Conservation (phyloP, 2,888 invertebrate species). For the Microchrysa polita region DNA sequence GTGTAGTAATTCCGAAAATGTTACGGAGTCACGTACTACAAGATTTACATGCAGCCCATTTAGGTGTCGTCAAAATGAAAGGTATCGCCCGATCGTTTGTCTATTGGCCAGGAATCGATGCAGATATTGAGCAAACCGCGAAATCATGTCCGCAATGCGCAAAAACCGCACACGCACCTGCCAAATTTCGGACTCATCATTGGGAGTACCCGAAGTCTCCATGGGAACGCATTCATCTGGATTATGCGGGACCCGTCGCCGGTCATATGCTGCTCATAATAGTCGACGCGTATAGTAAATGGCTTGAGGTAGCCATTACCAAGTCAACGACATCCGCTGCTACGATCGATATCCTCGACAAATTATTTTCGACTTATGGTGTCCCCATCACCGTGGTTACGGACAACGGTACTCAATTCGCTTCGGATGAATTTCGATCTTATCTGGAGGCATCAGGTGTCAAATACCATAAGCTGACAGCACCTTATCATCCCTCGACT, state of each 20-base stretch:
- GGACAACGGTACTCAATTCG: constrained; percentile 48
- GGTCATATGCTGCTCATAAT: too few relatives aligned
- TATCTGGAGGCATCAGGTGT: constrained; percentile 42
- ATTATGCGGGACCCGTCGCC: neutral
- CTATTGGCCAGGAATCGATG: constrained; percentile 41
- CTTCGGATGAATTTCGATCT: constrained; percentile 35
- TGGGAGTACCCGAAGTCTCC: constrained; percentile 43
- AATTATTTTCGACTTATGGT: constrained; percentile 47
- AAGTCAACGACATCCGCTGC: neutral
- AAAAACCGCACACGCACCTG: constrained; percentile 21
- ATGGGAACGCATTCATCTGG: neutral
- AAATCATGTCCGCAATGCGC: constrained; percentile 24
- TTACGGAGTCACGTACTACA: constrained; percentile 25
- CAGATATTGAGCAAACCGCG: constrained; percentile 33
- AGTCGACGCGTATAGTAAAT: too few relatives aligned
- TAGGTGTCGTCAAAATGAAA: constrained; percentile 47
- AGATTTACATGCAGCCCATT: constrained; percentile 45
- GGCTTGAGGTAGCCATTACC: too few relatives aligned
- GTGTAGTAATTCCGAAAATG: too few relatives aligned
- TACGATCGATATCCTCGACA: constrained; percentile 40
- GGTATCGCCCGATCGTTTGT: constrained; percentile 46
- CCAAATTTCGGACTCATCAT: constrained; percentile 45
- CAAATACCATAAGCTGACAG: constrained; percentile 43
- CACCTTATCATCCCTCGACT: constrained; percentile 44
- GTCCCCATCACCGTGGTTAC: constrained; percentile 45